Percentiles rank a stretch among this genome's conserved stretches.
Evolutionary conservation across 2,888 invertebrate species (phyloP).

Genomic region (Chloromyia formosa): DNA sequence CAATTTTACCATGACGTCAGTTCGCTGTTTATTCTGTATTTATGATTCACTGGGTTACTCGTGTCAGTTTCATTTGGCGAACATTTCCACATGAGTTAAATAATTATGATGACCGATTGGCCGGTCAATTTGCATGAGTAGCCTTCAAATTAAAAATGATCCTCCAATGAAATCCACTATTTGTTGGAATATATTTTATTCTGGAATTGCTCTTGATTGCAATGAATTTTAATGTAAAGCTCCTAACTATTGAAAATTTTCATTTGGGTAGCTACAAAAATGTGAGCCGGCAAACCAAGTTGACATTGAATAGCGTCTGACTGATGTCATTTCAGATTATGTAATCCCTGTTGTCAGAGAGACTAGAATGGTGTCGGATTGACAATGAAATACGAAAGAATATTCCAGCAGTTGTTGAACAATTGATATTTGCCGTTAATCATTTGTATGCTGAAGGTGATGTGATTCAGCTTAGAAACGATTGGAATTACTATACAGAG

Average conservation of each 20-base stretch:
- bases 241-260: conserved; percentile 2
- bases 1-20: not conserved
- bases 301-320: conserved; percentile 4
- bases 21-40: too few relatives aligned
- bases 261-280: not conserved
- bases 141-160: not conserved
- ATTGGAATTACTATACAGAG: too few relatives aligned
- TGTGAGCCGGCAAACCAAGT: not conserved
- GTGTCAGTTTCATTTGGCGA: not conserved
- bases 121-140: not conserved
- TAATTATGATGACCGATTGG: not conserved
- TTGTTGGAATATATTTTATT: not conserved
- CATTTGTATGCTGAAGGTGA: not conserved
- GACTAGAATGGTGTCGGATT: too few relatives aligned
- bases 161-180: conserved; percentile 9
- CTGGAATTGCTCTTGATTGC: not conserved
- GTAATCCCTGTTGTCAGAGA: not conserved
- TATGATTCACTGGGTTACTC: not conserved
- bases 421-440: conserved; percentile 14
- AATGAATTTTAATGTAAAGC: conserved; percentile 10
- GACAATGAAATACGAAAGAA: not conserved
- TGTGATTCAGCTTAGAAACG: too few relatives aligned
- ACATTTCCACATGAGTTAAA: not conserved
- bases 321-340: conserved; percentile 9
- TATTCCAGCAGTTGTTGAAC: not conserved